Evolutionary conservation across 1,140 invertebrate species (phyloP).

Genomic region (Conus betulinus): DNA sequence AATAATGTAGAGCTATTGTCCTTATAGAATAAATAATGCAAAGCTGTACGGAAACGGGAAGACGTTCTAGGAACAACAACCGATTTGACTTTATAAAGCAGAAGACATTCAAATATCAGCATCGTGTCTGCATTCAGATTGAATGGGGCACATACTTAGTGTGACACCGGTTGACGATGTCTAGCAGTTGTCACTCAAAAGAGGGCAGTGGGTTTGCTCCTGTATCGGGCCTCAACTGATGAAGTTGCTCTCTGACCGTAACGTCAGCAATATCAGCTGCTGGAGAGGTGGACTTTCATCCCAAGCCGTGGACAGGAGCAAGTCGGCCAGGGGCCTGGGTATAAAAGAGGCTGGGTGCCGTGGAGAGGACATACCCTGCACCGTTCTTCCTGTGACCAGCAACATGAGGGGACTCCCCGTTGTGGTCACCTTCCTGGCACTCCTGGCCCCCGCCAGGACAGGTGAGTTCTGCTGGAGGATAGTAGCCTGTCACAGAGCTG

Average conservation of each 20-base stretch:
- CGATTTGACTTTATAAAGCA: too few relatives aligned
- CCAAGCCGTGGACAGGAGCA: neutral
- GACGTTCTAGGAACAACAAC: too few relatives aligned
- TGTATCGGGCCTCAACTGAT: neutral
- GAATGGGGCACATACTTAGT: neutral
- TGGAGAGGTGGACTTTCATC: neutral
- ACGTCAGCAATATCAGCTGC: neutral
- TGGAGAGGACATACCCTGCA: neutral
- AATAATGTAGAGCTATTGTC: too few relatives aligned
- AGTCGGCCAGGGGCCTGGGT: neutral
- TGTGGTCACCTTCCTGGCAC: slow-evolving; percentile 7
- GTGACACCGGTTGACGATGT: neutral
- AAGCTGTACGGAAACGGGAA: too few relatives aligned
- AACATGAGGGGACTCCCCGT: neutral
- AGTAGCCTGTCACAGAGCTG: too few relatives aligned
- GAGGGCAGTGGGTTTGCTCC: neutral
- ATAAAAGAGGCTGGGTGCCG: neutral
- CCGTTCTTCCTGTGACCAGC: neutral
- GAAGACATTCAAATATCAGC: too few relatives aligned
- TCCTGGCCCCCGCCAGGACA: slow-evolving; percentile 17
- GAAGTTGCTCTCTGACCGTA: neutral
- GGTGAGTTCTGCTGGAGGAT: neutral
- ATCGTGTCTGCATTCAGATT: neutral
- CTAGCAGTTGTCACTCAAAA: neutral
- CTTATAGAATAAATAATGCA: too few relatives aligned